Conservation (phyloP, 2,113 vertebrate genomes). For the Craseonycteris thonglongyai region DNA sequence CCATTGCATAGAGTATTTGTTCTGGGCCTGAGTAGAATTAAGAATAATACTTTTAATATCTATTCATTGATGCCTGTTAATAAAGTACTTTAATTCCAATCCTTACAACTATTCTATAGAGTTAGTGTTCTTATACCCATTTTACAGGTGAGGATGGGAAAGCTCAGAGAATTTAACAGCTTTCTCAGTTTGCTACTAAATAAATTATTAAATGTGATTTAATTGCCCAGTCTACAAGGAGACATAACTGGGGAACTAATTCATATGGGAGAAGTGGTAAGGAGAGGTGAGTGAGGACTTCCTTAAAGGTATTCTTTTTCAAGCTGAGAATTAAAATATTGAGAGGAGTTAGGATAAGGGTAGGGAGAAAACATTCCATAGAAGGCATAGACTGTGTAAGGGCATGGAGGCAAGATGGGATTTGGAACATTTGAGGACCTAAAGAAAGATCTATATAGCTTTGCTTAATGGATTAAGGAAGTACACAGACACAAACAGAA, state of each 20-base stretch:
- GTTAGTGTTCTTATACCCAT: background rate
- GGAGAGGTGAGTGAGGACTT: background rate
- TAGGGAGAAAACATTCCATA: background rate
- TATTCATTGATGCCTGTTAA: background rate
- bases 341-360: background rate
- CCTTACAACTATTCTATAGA: background rate
- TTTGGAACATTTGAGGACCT: background rate
- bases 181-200: background rate
- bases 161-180: background rate
- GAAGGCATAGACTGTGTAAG: background rate
- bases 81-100: background rate
- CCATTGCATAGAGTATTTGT: background rate
- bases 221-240: background rate
- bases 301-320: background rate
- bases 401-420: background rate
- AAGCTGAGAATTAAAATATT: background rate
- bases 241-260: background rate
- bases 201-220: background rate
- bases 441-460: background rate
- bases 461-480: background rate
- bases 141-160: background rate
- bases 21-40: background rate
- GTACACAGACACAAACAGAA: background rate
- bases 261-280: background rate
- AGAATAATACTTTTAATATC: background rate